Base-by-base conservation (phyloP, 2,113 vertebrate genomes). In the Probosciger aterrimus region DNA sequence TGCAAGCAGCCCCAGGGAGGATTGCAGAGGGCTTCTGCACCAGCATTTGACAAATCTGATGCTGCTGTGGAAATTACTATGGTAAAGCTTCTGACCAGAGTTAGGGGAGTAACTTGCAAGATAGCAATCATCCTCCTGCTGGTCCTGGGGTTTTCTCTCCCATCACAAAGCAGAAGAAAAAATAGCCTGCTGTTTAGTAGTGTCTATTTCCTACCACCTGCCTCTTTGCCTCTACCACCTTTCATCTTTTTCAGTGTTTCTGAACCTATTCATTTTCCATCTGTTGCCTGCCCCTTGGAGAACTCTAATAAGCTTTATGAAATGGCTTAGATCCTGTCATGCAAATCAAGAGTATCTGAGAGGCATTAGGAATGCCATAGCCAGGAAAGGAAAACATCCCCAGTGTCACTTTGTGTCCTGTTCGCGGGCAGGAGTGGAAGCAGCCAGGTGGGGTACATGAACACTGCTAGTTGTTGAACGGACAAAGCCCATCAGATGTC, bases 51-150 rank as follows among this genome's bases (percentile, higher is more conserved):
- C 28, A 65, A 55, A 33, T 31, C 6, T 57, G 31, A 18, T n/a
- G 23, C 73, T 69, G 62, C 74, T 76, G 44, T 91, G 86, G 77
- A 93, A 95, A 91, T 91, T 79, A 73, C n/a, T 62, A 13, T 30
- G 47, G n/a, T 78, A 90, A 92, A 81, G 35, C 10, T 93, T 81
- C 44, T 73, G 44, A 27, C 14, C 0, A 0, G 41, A 63, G 91
- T 82, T 93, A 82, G 82, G 25, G 28, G 41, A 68, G n/a, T n/a
- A 81, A 92, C 90, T 92, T 89, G 22, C 41, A 75, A 85, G 57
- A 79, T 75, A 64, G 14, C 31, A 84, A 75, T 85, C 44, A 75
- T 53, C 19, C 9, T 81, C 93, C 68, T 79, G 14, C 52, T 64
- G 8, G 33, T 65, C 57, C 31, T 59, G 16, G 15, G 3, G 11